phyloP scores from a whole-genome alignment of 1,140 invertebrate species.

The Thereuonema tuberculata region DNA sequence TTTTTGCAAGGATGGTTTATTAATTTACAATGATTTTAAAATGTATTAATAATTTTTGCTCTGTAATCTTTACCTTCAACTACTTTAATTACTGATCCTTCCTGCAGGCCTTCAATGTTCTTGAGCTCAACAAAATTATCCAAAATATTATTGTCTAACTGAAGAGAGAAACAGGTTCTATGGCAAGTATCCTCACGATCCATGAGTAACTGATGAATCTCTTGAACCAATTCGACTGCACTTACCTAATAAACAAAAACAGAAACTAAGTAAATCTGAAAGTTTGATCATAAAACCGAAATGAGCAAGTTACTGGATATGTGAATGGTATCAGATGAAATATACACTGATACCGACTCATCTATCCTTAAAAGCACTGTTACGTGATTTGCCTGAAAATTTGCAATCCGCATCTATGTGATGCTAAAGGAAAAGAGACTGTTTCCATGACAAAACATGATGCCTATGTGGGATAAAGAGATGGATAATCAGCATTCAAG shows the following conservation, averaged over 20 bases:
- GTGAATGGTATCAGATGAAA: background rate
- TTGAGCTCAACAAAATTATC: slow-evolving; percentile 98
- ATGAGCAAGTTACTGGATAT: background rate
- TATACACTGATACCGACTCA: background rate
- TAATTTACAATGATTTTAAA: background rate
- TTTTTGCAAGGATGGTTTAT: no score
- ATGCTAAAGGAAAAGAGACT: no score
- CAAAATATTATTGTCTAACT: slow-evolving; percentile 80
- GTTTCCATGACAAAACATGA: no score
- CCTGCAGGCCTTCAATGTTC: slow-evolving; percentile 86
- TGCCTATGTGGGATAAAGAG: no score
- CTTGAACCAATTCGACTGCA: slow-evolving; percentile 95
- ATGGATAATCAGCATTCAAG: no score
- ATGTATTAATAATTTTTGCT: background rate
- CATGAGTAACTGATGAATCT: slow-evolving; percentile 95
- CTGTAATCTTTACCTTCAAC: slow-evolving; percentile 34
- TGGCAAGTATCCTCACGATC: slow-evolving; percentile 96
- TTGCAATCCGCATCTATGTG: no score
- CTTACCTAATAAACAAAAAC: slow-evolving; percentile 50
- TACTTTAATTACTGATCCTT: slow-evolving; percentile 84
- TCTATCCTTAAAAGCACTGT: no score
- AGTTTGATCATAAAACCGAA: background rate
- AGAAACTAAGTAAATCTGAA: background rate
- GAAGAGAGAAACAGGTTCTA: slow-evolving; percentile 91
- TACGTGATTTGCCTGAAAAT: no score